Percentiles rank a stretch among this genome's conserved stretches.
These are phyloP conservation scores for Endotricha flammealis DNA, from an alignment of 2,888 invertebrate species.

Conservation along the genomic window DNA sequence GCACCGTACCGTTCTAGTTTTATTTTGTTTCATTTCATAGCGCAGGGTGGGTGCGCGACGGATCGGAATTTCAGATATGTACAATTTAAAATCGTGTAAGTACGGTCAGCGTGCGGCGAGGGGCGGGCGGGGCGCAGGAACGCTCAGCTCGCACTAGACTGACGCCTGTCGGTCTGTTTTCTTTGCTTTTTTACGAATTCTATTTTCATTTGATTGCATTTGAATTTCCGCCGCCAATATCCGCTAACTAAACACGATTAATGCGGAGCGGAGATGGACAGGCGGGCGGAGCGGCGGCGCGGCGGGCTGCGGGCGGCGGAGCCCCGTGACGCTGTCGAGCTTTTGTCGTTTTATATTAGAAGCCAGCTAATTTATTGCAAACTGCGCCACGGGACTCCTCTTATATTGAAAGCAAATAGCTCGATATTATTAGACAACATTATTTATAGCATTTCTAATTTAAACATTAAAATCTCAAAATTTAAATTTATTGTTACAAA, in stretches of 20 bases:
- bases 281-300: slow-evolving; percentile 50
- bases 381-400: slow-evolving; percentile 62
- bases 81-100: slow-evolving; percentile 79
- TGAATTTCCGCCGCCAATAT: slow-evolving; percentile 78
- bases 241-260: slow-evolving; percentile 80
- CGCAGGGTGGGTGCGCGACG: slow-evolving; percentile 75
- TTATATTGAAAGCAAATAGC: slow-evolving; percentile 36
- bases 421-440: slow-evolving; percentile 18
- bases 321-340: slow-evolving; percentile 52
- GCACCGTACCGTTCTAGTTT: slow-evolving; percentile 67
- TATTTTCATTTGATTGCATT: slow-evolving; percentile 79
- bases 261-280: slow-evolving; percentile 73
- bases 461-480: no score
- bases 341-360: slow-evolving; percentile 78
- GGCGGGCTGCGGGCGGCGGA: slow-evolving; percentile 29
- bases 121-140: slow-evolving; percentile 38
- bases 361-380: slow-evolving; percentile 75
- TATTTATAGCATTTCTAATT: neutral
- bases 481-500: no score
- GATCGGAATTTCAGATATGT: slow-evolving; percentile 79
- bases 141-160: slow-evolving; percentile 63
- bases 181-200: slow-evolving; percentile 76
- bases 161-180: slow-evolving; percentile 77
- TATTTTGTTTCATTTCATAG: slow-evolving; percentile 79
- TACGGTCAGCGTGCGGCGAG: slow-evolving; percentile 65